These are phyloP conservation scores for Calliopsis andreniformis DNA, from an alignment of 1,140 invertebrate genomes.

Conservation along the genomic window DNA sequence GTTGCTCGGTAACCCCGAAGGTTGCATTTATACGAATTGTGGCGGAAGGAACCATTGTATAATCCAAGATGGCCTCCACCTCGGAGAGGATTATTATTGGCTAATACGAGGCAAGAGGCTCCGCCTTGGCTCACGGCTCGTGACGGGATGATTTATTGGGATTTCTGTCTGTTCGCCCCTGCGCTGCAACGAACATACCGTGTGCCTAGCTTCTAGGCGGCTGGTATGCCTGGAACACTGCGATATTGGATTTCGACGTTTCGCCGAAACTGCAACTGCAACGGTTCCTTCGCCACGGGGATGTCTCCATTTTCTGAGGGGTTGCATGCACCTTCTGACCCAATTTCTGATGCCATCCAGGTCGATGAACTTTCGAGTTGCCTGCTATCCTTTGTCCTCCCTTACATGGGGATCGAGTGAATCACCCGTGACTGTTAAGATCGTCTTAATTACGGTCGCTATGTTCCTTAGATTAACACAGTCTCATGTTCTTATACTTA, in stretches of 20 bases:
- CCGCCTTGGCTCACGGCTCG: slow-evolving; percentile 83
- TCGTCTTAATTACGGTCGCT: no score
- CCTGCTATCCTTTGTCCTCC: background rate
- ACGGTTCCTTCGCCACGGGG: slow-evolving; percentile 10
- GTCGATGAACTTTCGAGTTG: slow-evolving; percentile 44
- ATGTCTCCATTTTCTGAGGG: slow-evolving; percentile 57
- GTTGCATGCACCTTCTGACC: background rate
- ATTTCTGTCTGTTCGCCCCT: slow-evolving; percentile 82
- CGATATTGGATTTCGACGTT: slow-evolving; percentile 65
- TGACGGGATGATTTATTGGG: slow-evolving; percentile 82
- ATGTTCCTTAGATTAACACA: background rate
- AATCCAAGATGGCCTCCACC: slow-evolving; percentile 83
- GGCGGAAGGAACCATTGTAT: slow-evolving; percentile 82
- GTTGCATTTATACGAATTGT: slow-evolving; percentile 80
- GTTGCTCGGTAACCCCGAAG: slow-evolving; percentile 71
- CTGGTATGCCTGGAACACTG: slow-evolving; percentile 53
- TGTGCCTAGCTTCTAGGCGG: slow-evolving; percentile 69
- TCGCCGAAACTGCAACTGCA: slow-evolving; percentile 56
- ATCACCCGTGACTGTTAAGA: background rate
- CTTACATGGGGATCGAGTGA: no score
- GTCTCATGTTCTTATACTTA: no score
- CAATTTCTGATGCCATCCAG: slow-evolving; percentile 19
- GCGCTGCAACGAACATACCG: slow-evolving; percentile 73
- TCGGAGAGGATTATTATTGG: slow-evolving; percentile 84
- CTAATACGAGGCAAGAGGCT: slow-evolving; percentile 83